These are phyloP conservation scores for Melanogrammus aeglefinus DNA, from an alignment of 2,797 vertebrate species.

Conservation along the genomic window DNA sequence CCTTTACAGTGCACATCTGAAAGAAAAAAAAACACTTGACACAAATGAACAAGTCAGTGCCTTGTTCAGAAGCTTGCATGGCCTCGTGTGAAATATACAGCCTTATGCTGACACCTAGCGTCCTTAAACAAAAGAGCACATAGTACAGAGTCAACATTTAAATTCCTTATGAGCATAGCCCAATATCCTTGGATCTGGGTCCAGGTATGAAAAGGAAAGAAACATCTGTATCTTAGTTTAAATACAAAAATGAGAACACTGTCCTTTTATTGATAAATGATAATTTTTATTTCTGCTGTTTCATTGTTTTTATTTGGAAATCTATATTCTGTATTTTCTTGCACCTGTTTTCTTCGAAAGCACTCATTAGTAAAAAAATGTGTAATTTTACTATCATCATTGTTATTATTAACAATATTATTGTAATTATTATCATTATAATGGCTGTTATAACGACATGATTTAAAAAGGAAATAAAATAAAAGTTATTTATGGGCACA, in stretches of 20 bases:
- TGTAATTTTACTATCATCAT: too few species aligned
- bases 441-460: not conserved
- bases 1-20: not conserved
- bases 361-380: too few species aligned
- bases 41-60: not conserved
- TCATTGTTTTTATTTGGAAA: not conserved
- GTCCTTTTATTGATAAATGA: not conserved
- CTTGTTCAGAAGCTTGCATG: not conserved
- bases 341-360: not conserved
- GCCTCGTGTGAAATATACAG: not conserved
- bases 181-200: not conserved
- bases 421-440: not conserved
- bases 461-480: not conserved
- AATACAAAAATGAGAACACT: not conserved
- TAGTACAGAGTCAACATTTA: not conserved
- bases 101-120: conserved; percentile 63
- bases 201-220: not conserved
- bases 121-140: conserved; percentile 37
- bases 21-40: not conserved
- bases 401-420: too few species aligned
- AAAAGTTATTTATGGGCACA: not conserved
- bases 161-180: too few species aligned
- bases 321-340: not conserved
- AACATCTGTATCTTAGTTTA: not conserved
- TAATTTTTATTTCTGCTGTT: not conserved